phyloP scores from a whole-genome alignment of 2,113 vertebrate species.

The Indicator maculatus region DNA sequence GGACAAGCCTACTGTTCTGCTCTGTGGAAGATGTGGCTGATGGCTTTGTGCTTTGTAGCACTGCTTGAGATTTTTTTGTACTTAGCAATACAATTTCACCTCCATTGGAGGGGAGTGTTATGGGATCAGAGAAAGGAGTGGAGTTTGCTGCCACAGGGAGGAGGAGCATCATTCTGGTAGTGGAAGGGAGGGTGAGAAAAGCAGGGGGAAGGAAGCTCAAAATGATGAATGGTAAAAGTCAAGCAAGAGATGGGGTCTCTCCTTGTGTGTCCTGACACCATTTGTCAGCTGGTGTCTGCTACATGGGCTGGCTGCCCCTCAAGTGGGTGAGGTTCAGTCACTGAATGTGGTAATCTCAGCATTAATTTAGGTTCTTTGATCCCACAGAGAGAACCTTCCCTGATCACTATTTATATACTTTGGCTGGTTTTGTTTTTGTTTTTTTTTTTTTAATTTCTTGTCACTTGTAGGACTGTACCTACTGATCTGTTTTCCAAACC shows the following conservation, averaged over 20 bases:
- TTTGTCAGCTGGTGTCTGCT: background rate
- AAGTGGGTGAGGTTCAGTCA: accelerated
- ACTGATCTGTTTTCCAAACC: background rate
- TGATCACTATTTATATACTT: background rate
- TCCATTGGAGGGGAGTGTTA: background rate
- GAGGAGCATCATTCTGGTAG: background rate
- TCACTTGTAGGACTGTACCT: background rate
- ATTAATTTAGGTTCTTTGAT: background rate
- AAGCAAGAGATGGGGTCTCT: background rate
- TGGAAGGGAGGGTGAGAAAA: background rate
- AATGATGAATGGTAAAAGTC: background rate
- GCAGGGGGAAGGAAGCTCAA: background rate
- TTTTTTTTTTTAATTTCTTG: accelerated
- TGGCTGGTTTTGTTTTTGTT: too few species aligned
- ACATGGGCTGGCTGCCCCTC: background rate
- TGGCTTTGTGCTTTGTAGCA: background rate
- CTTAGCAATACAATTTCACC: background rate
- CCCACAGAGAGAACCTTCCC: background rate
- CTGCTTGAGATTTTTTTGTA: background rate
- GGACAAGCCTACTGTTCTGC: background rate
- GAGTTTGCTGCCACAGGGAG: background rate
- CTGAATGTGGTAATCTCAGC: background rate
- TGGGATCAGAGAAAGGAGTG: background rate
- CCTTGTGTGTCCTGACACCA: background rate
- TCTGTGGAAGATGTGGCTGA: background rate